phyloP scores from a whole-genome alignment of 2,113 vertebrate genomes.

The Todiramphus saurophagus region DNA sequence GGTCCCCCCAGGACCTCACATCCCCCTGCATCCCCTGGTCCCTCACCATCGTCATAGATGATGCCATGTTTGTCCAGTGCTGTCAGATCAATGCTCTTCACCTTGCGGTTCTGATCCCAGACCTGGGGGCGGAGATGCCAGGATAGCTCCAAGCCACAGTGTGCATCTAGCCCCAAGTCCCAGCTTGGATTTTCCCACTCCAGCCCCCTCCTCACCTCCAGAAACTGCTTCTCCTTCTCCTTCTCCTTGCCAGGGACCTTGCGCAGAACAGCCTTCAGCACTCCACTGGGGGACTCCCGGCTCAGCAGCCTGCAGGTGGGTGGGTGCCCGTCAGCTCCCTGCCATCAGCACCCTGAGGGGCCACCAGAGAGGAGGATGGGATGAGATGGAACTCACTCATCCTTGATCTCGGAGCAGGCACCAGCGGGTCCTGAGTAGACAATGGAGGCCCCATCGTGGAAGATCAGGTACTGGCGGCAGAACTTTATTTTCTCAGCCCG shows the following conservation, averaged over 20 bases:
- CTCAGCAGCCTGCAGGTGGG: constrained; percentile 81
- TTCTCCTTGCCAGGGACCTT: constrained; percentile 79
- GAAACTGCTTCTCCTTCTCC: constrained; percentile 90
- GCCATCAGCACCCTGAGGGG: rapidly evolving
- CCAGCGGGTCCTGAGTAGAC: constrained; percentile 89
- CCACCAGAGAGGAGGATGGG: rapidly evolving
- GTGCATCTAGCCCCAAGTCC: rapidly evolving
- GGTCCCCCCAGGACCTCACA: neutral
- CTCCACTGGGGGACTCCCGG: constrained; percentile 88
- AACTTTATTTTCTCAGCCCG: constrained; percentile 90
- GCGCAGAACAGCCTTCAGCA: constrained; percentile 89
- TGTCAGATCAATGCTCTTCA: constrained; percentile 90
- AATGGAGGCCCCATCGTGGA: constrained; percentile 88
- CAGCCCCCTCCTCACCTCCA: constrained; percentile 78
- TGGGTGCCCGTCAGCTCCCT: neutral
- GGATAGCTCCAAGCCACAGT: rapidly evolving
- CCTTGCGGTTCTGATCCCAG: constrained; percentile 92
- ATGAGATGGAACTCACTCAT: constrained; percentile 83
- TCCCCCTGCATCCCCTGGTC: rapidly evolving
- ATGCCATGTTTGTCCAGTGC: constrained; percentile 90
- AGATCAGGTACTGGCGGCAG: constrained; percentile 93
- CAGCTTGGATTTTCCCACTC: neutral
- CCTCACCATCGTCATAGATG: constrained; percentile 89
- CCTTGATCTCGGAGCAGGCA: constrained; percentile 92
- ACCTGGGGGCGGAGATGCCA: constrained; percentile 71